phyloP scores from a whole-genome alignment of 2,113 vertebrate species.

The Paraplagusia blochii region DNA sequence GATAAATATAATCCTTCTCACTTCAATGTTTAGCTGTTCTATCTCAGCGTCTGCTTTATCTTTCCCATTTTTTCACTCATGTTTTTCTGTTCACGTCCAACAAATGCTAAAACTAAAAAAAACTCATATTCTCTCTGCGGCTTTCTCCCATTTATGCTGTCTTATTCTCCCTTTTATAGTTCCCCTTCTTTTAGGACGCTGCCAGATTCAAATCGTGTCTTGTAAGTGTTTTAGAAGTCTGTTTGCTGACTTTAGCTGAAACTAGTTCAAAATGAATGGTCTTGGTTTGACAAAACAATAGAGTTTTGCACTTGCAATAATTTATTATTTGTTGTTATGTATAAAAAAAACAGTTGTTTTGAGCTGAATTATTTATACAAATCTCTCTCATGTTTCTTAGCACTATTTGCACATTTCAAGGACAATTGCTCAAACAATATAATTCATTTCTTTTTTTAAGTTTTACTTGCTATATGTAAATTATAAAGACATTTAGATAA shows the following conservation, averaged over 20 bases:
- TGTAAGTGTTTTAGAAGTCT: constrained; percentile 71
- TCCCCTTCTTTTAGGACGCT: constrained; percentile 63
- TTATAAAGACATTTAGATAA: too few relatives aligned
- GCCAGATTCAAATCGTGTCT: constrained; percentile 64
- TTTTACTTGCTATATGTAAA: too few relatives aligned
- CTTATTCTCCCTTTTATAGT: constrained; percentile 48
- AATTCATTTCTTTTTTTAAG: too few relatives aligned
- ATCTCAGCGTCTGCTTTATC: constrained; percentile 12
- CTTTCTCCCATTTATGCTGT: constrained; percentile 35
- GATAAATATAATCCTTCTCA: constrained; percentile 34
- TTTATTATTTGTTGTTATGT: neutral
- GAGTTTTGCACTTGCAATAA: neutral
- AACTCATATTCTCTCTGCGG: constrained; percentile 1
- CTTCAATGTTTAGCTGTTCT: constrained; percentile 13
- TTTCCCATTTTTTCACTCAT: constrained; percentile 16
- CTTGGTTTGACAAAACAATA: constrained; percentile 7
- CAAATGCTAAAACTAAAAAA: neutral
- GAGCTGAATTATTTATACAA: too few relatives aligned
- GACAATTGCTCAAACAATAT: too few relatives aligned
- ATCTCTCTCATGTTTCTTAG: too few relatives aligned
- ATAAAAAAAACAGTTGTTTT: too few relatives aligned
- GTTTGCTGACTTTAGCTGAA: neutral
- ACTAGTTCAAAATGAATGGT: constrained; percentile 7
- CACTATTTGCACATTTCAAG: too few relatives aligned
- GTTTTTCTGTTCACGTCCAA: constrained; percentile 26